phyloP scores from a whole-genome alignment of 1,140 invertebrate species.

The Zeugodacus cucurbitae region DNA sequence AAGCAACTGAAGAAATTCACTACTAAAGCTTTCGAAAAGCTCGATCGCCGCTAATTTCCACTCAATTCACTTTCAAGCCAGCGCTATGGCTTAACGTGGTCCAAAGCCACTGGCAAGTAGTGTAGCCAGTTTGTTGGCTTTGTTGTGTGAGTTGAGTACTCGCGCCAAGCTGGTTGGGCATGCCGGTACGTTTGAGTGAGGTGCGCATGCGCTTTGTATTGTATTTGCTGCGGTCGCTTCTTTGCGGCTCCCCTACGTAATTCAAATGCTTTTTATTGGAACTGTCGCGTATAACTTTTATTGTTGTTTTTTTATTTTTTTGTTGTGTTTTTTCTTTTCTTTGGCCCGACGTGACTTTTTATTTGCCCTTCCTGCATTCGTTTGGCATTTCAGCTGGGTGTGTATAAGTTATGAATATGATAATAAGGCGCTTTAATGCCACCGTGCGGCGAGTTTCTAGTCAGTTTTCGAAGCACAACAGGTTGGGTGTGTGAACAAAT shows the following conservation, averaged over 20 bases:
- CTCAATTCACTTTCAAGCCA: constrained; percentile 3
- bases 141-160: neutral
- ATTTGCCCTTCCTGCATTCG: constrained; percentile 20
- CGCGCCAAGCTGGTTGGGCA: neutral
- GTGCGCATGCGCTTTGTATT: neutral
- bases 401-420: neutral
- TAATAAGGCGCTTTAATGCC: neutral
- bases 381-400: neutral
- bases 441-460: neutral
- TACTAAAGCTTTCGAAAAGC: neutral
- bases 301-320: neutral
- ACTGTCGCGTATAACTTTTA: neutral
- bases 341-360: neutral
- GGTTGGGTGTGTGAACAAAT: constrained; percentile 23
- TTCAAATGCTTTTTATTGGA: neutral
- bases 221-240: too few species aligned
- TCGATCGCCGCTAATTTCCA: neutral
- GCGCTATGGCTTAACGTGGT: neutral
- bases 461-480: neutral
- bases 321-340: neutral
- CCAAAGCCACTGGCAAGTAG: neutral
- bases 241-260: neutral
- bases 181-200: neutral
- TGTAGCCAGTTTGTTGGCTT: neutral
- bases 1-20: constrained; percentile 29